phyloP scores from a whole-genome alignment of 2,113 vertebrate genomes.

The Sphaerodactylus townsendi region DNA sequence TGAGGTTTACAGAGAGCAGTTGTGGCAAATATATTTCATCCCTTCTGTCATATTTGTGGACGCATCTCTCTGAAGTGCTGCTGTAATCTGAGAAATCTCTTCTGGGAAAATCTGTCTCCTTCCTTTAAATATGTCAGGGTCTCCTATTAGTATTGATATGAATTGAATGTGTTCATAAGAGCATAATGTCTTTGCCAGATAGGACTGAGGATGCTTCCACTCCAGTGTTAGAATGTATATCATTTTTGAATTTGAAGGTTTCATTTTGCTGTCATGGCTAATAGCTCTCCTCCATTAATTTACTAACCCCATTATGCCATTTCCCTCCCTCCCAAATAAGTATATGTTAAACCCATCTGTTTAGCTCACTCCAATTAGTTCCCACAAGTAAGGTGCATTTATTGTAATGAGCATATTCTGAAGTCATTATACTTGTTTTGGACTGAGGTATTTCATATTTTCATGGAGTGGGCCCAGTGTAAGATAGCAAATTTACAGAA shows the following conservation, averaged over 20 bases:
- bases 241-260: not conserved
- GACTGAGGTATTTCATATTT: not conserved
- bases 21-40: slow-evolving; percentile 52
- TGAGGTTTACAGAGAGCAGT: slow-evolving; percentile 35
- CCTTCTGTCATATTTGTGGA: slow-evolving; percentile 38
- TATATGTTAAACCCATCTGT: not conserved
- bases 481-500: too few relatives aligned
- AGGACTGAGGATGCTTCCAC: too few relatives aligned
- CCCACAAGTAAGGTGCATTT: not conserved
- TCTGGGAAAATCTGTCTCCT: not conserved
- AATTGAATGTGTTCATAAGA: not conserved
- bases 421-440: slow-evolving; percentile 3
- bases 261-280: not conserved
- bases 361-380: not conserved
- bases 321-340: too few relatives aligned
- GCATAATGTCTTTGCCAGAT: not conserved
- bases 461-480: not conserved
- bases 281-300: not conserved
- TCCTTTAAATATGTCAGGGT: not conserved
- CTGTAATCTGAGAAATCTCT: not conserved
- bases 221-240: not conserved
- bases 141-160: not conserved
- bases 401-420: slow-evolving; percentile 12
- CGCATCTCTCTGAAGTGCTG: slow-evolving; percentile 34
- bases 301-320: not conserved